A percentile compares a stretch with the other conserved stretches of the same genome.
Conservation (phyloP, 2,888 invertebrate genomes). For the Rhorus exstirpatorius region DNA sequence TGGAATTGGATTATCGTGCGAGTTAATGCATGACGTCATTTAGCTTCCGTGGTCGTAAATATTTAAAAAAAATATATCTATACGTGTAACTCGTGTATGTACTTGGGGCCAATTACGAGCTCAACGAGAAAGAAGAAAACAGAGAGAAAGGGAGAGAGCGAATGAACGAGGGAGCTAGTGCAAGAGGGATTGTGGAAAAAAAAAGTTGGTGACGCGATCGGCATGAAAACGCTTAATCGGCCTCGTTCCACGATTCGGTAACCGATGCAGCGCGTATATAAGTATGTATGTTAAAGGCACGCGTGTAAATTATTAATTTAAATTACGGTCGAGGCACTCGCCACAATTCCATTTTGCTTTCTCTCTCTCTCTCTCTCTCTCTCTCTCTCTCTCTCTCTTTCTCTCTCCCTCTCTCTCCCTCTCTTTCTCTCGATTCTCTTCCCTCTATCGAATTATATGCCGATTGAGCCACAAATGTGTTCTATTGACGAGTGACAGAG, state of each 20-base stretch:
- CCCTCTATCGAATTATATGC: background rate
- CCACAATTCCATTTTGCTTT: background rate
- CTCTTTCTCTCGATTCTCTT: background rate
- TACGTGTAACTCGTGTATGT: too few relatives aligned
- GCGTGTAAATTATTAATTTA: constrained; percentile 75
- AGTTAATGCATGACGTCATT: constrained; percentile 53
- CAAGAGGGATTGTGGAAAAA: background rate
- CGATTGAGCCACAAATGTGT: constrained; percentile 8
- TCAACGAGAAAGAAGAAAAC: constrained; percentile 21
- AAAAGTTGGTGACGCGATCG: constrained; percentile 60
- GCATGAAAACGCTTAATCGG: constrained; percentile 71
- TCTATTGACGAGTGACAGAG: constrained; percentile 29
- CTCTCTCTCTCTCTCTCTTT: constrained; percentile 3
- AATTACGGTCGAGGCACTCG: constrained; percentile 64
- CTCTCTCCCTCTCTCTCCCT: constrained; percentile 3
- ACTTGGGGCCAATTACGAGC: constrained; percentile 33
- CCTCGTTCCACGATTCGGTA: constrained; percentile 71
- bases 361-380: constrained; percentile 17
- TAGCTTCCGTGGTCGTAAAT: constrained; percentile 27
- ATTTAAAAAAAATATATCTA: background rate
- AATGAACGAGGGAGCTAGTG: constrained; percentile 2
- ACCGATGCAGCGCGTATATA: constrained; percentile 41
- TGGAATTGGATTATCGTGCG: constrained; percentile 45
- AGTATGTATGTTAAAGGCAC: constrained; percentile 62
- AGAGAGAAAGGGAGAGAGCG: background rate